phyloP scores from a whole-genome alignment of 2,797 vertebrate species.

The Acipenser ruthenus region DNA sequence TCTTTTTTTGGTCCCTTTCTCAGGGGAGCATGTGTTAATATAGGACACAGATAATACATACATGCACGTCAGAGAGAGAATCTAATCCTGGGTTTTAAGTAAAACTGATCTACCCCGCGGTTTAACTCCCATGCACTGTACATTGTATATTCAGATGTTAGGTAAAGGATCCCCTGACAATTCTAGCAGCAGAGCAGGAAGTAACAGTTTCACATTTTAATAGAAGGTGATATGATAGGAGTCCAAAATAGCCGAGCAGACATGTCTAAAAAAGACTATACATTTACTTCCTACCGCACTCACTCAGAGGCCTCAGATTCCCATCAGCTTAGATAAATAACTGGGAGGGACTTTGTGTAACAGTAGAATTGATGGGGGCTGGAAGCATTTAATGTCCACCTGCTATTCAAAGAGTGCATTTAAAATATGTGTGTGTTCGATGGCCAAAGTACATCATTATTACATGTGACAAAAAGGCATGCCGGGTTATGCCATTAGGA shows the following conservation, averaged over 20 bases:
- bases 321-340: too few relatives aligned
- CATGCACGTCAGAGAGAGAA: background rate
- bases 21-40: background rate
- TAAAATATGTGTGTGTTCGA: too few relatives aligned
- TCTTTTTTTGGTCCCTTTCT: background rate
- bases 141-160: background rate
- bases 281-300: conserved; percentile 12
- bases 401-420: too few relatives aligned
- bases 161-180: background rate
- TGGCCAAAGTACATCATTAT: too few relatives aligned
- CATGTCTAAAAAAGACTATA: conserved; percentile 20
- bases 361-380: too few relatives aligned
- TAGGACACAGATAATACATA: background rate
- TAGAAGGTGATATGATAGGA: conserved; percentile 25
- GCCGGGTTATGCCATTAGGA: too few relatives aligned
- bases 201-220: conserved; percentile 27
- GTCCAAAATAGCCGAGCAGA: conserved; percentile 29
- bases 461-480: too few relatives aligned
- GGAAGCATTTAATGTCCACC: too few relatives aligned
- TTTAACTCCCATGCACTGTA: too few relatives aligned
- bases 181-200: conserved; percentile 23
- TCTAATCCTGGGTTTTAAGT: background rate
- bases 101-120: background rate
- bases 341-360: too few relatives aligned
- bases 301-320: too few relatives aligned